phyloP scores from a whole-genome alignment of 2,888 invertebrate species.

The Callyntrura guangdongensis region DNA sequence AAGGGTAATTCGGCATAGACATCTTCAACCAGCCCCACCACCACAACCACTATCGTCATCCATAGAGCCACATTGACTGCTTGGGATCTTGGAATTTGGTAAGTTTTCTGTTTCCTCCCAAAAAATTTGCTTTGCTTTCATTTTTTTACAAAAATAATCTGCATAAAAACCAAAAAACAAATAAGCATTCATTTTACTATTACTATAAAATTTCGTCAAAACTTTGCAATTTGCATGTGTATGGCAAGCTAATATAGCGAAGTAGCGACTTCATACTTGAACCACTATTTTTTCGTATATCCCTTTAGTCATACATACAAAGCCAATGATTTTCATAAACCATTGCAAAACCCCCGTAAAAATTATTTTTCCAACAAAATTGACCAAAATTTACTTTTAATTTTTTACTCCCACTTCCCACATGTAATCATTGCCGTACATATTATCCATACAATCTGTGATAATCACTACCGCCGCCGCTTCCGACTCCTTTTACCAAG shows the following conservation, averaged over 20 bases:
- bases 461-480: slow-evolving; percentile 1
- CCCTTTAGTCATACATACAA: slow-evolving; percentile 4
- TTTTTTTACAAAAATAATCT: not conserved
- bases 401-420: not conserved
- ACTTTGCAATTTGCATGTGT: too few relatives aligned
- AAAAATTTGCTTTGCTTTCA: not conserved
- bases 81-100: slow-evolving; percentile 19
- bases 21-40: slow-evolving; percentile 19
- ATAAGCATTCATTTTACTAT: too few relatives aligned
- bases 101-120: not conserved
- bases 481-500: not conserved
- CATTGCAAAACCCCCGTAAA: too few relatives aligned
- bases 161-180: too few relatives aligned
- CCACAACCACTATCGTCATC: not conserved
- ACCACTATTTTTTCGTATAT: too few relatives aligned
- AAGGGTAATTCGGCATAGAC: slow-evolving; percentile 30
- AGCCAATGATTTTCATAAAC: not conserved
- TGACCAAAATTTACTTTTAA: not conserved
- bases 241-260: too few relatives aligned
- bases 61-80: too few relatives aligned
- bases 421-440: too few relatives aligned
- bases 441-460: too few relatives aligned
- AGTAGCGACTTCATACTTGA: too few relatives aligned
- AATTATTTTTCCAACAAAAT: too few relatives aligned
- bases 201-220: too few relatives aligned